Conservation (phyloP, 1,140 invertebrate genomes). For the Drosophila rufa region DNA sequence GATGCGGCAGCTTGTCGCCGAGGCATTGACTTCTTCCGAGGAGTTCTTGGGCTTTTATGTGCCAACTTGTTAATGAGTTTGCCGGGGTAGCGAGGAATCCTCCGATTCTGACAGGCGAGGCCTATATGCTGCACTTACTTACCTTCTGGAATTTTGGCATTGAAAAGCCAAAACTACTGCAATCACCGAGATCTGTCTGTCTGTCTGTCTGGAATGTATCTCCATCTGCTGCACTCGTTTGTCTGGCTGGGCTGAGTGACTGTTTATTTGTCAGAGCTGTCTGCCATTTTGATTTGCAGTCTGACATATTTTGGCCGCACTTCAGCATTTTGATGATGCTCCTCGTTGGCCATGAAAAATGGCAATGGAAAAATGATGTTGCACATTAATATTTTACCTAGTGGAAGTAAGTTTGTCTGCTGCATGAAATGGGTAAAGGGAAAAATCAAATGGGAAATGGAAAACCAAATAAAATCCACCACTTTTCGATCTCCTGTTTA, state of each 20-base stretch:
- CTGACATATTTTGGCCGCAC: conserved; percentile 73
- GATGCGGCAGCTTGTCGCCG: conserved; percentile 70
- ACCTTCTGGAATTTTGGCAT: conserved; percentile 59
- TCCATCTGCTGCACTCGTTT: conserved; percentile 39
- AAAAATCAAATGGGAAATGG: too few species aligned
- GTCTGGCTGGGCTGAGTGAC: conserved; percentile 52
- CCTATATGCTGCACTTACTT: conserved; percentile 56
- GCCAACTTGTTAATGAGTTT: conserved; percentile 83
- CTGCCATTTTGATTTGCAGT: conserved; percentile 68
- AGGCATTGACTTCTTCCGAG: conserved; percentile 61
- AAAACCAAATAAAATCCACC: background rate
- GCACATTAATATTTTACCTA: conserved; percentile 27
- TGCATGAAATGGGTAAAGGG: too few species aligned
- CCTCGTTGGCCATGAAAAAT: conserved; percentile 41
- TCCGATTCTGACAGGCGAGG: conserved; percentile 2
- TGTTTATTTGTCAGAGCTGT: conserved; percentile 71
- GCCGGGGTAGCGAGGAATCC: conserved; percentile 23
- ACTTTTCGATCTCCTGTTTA: background rate
- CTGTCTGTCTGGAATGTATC: conserved; percentile 25
- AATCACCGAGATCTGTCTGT: conserved; percentile 48
- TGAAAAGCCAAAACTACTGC: conserved; percentile 60
- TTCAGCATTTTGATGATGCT: conserved; percentile 33
- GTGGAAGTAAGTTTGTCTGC: background rate
- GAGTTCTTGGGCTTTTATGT: conserved; percentile 70
- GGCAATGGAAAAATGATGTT: conserved; percentile 38